phyloP scores from a whole-genome alignment of 2,888 invertebrate species.

The Psylliodes chrysocephalus region DNA sequence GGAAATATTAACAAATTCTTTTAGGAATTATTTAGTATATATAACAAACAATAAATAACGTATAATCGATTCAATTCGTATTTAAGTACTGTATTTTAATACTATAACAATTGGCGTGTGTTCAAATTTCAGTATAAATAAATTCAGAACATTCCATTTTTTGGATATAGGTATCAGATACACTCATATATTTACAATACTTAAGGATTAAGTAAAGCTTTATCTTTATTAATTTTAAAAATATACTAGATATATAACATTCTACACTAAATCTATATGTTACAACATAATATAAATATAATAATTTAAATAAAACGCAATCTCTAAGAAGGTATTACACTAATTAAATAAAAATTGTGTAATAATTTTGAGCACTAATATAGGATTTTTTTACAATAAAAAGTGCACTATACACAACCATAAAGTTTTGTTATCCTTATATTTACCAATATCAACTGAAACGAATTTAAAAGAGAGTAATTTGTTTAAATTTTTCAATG shows the following conservation, averaged over 20 bases:
- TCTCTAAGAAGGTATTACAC: constrained; percentile 46
- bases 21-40: too few relatives aligned
- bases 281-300: constrained; percentile 31
- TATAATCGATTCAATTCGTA: too few relatives aligned
- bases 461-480: constrained; percentile 14
- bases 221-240: constrained; percentile 50
- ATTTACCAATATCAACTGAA: constrained; percentile 27
- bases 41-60: too few relatives aligned
- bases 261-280: constrained; percentile 32
- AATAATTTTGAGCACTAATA: constrained; percentile 42
- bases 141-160: constrained; percentile 51
- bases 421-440: constrained; percentile 41
- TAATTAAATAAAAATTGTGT: constrained; percentile 35
- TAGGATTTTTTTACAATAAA: constrained; percentile 41
- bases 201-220: constrained; percentile 60
- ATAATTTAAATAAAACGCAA: constrained; percentile 41
- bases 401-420: constrained; percentile 51
- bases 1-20: too few relatives aligned
- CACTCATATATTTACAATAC: constrained; percentile 56
- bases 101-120: too few relatives aligned
- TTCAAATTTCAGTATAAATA: constrained; percentile 29
- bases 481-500: not conserved
- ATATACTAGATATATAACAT: constrained; percentile 44
- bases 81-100: too few relatives aligned
- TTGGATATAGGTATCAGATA: constrained; percentile 50